phyloP scores from a whole-genome alignment of 2,888 invertebrate species.

The Drepanosiphum platanoidis region DNA sequence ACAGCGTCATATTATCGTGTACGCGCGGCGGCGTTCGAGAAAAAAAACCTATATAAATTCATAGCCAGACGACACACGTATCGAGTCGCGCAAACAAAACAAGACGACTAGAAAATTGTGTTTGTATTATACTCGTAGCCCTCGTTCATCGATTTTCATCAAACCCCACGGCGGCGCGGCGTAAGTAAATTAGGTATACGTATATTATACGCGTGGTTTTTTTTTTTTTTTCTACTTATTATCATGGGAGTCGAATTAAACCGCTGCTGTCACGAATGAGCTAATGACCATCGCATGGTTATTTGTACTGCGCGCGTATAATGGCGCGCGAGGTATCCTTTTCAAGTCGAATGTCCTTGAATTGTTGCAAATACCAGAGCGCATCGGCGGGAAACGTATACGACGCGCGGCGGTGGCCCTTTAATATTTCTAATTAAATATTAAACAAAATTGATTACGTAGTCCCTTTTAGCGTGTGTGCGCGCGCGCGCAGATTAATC shows the following conservation, averaged over 20 bases:
- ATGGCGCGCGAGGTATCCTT: background rate
- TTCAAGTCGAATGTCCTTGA: background rate
- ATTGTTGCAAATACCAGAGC: background rate
- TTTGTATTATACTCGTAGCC: too few species aligned
- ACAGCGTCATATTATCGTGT: too few species aligned
- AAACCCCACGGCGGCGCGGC: too few species aligned
- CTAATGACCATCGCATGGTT: conserved; percentile 21
- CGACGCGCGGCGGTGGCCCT: background rate
- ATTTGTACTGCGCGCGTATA: background rate
- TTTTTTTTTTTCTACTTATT: background rate
- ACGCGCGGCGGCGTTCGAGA: too few species aligned
- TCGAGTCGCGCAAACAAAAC: too few species aligned
- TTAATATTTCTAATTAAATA: background rate
- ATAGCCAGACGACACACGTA: too few species aligned
- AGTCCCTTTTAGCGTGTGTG: background rate
- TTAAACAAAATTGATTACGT: background rate
- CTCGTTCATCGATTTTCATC: background rate
- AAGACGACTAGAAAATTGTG: background rate
- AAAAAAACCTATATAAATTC: too few species aligned
- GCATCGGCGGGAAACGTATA: background rate
- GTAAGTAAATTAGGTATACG: too few species aligned
- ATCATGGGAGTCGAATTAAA: conserved; percentile 6
- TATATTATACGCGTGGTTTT: background rate
- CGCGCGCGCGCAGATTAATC: background rate
- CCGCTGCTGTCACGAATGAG: background rate